Percentiles rank a stretch among this genome's conserved stretches.
Conservation (phyloP, 2,113 vertebrate genomes). For the Scatophagus argus region DNA sequence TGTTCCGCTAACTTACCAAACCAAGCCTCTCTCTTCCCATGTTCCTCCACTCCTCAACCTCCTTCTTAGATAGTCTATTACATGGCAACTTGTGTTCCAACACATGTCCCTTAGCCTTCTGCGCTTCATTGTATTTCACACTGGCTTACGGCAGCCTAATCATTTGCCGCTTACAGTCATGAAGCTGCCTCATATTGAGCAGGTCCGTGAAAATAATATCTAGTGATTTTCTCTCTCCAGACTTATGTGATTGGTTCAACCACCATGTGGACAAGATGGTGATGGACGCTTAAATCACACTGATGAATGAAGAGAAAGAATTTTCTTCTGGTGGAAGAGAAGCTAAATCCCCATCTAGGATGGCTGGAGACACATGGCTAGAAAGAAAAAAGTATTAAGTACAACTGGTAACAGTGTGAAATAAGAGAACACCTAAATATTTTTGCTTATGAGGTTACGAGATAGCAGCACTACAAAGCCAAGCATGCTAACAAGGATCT, state of each 20-base stretch:
- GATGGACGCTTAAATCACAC: conserved; percentile 58
- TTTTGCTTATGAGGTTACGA: conserved; percentile 4
- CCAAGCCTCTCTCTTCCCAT: conserved; percentile 23
- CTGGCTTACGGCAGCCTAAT: conserved; percentile 65
- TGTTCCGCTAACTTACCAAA: conserved; percentile 56
- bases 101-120: conserved; percentile 65
- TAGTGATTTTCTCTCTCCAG: conserved; percentile 33
- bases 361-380: background rate
- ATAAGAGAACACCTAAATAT: background rate
- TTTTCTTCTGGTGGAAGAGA: conserved; percentile 22
- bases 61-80: conserved; percentile 72
- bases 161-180: conserved; percentile 77
- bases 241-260: conserved; percentile 61
- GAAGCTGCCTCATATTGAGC: conserved; percentile 71
- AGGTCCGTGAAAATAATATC: conserved; percentile 63
- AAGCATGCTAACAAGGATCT: conserved; percentile 59
- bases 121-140: conserved; percentile 76
- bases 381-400: background rate
- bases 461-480: conserved; percentile 23
- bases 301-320: conserved; percentile 36
- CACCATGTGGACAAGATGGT: conserved; percentile 47
- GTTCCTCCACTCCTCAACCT: conserved; percentile 31
- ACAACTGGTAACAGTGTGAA: background rate
- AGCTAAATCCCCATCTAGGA: conserved; percentile 26
- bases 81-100: conserved; percentile 74